Conservation (phyloP, 2,888 invertebrate species). For the Drosophila nigricruria region DNA sequence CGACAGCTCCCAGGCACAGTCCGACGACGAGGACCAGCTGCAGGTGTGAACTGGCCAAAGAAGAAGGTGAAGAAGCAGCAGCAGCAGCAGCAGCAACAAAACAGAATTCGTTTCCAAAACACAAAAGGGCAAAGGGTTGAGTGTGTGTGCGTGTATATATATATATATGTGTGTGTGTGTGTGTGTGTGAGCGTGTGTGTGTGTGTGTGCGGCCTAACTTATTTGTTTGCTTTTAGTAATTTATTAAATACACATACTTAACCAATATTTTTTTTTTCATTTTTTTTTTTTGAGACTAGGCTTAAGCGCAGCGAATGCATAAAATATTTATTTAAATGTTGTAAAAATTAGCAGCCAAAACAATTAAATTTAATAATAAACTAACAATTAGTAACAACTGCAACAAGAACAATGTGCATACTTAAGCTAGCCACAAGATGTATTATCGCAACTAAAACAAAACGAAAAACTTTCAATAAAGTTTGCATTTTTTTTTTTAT, state of each 20-base stretch:
- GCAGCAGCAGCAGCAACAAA: neutral
- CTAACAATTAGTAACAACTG: slow-evolving; percentile 12
- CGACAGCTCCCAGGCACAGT: slow-evolving; percentile 84
- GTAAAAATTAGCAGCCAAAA: slow-evolving; percentile 73
- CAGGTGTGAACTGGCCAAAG: slow-evolving; percentile 76
- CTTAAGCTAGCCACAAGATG: slow-evolving; percentile 62
- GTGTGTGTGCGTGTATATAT: neutral
- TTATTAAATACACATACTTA: slow-evolving; percentile 45
- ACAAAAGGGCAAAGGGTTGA: slow-evolving; percentile 18
- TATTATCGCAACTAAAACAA: slow-evolving; percentile 45
- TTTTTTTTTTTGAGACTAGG: slow-evolving; percentile 49
- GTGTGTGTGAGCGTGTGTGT: slow-evolving; percentile 2
- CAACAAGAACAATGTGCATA: slow-evolving; percentile 26
- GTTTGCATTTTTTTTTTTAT: slow-evolving; percentile 42
- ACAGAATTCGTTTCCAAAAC: slow-evolving; percentile 37
- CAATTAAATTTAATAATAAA: slow-evolving; percentile 34
- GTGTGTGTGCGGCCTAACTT: slow-evolving; percentile 39
- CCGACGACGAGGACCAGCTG: slow-evolving; percentile 85
- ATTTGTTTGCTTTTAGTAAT: slow-evolving; percentile 62
- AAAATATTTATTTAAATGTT: slow-evolving; percentile 71
- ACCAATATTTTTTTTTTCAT: slow-evolving; percentile 51
- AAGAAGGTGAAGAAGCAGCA: slow-evolving; percentile 41
- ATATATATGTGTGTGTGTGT: slow-evolving; percentile 8
- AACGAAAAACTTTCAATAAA: slow-evolving; percentile 24
- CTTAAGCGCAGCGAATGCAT: slow-evolving; percentile 18